Base-by-base conservation (phyloP, 1,140 invertebrate species). In the Rhopalosiphum maidis region DNA sequence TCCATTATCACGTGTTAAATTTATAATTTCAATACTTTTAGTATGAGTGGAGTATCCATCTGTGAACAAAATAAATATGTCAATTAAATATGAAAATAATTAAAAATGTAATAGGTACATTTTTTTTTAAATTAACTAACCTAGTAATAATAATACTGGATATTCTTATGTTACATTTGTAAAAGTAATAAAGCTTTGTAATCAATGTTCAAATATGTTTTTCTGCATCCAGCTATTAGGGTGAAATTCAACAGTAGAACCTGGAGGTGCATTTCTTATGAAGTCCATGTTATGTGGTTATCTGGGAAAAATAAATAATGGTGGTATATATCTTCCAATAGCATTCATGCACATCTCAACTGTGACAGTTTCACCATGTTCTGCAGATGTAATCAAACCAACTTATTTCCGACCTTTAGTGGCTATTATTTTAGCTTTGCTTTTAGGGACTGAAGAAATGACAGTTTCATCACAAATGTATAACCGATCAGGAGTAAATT, bases 391-490 rank as follows among this genome's bases (percentile, higher is more conserved):
- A 7, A 95, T 54, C 68, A 94, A 93, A 35, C 95, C 95, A 30
- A 95, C 95, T 89, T 89, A 94, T 90, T 94, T 95, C 51, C 94
- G 77, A 4, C 94, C 94, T 94, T 94, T 94, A 2, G 41, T 43
- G 43, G 95, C 94, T n/a, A 95, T 77, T 21, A 95, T 94, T 95
- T 95, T 96, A 41, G 94, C 94, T 30, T 94, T 93, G 35, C 82
- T 87, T 93, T 95, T 95, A 25, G 95, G 95, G 21, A 96, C 95
- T 94, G 94, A 94, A n/a, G 95, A 95, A 91, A 95, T 93, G 7
- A 95, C 95, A 60, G 95, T 95, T 94, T 96, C 95, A 94, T 95
- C 95, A 68, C 94, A 77, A 94, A 95, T 95, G 77, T 94, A 95
- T 23, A 95, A 94, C 54, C 94, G 94, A 41, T 68, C 91, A 22